phyloP scores from a whole-genome alignment of 2,113 vertebrate species.

The Anhinga anhinga region DNA sequence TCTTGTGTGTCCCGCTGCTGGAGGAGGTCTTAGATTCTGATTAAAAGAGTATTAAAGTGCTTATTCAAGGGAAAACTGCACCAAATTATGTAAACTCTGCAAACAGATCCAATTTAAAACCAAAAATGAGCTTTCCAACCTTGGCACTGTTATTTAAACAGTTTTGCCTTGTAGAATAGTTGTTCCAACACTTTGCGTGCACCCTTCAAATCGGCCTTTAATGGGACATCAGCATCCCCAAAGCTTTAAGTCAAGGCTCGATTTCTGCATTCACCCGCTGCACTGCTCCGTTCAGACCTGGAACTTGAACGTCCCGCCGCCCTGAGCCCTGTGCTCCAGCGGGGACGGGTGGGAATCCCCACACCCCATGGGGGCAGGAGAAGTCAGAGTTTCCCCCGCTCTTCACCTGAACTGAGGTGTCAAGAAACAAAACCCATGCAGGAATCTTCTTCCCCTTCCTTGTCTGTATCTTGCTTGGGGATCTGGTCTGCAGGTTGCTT shows the following conservation, averaged over 20 bases:
- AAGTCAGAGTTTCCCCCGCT: neutral
- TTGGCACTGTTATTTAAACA: neutral
- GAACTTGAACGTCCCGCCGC: accelerated
- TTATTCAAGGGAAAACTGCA: neutral
- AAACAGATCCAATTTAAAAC: neutral
- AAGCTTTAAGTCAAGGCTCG: neutral
- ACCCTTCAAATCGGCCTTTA: neutral
- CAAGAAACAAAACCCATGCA: accelerated
- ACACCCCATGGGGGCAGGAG: neutral
- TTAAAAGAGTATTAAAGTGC: neutral
- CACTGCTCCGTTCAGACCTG: neutral
- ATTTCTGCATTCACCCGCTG: neutral
- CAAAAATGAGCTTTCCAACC: neutral
- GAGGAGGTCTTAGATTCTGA: neutral
- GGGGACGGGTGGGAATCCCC: neutral
- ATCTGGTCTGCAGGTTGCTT: no score
- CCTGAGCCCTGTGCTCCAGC: neutral
- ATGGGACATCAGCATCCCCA: neutral
- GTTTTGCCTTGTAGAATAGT: neutral
- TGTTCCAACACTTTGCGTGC: neutral
- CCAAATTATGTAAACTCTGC: neutral
- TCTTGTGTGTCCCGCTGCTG: neutral
- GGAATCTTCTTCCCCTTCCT: neutral
- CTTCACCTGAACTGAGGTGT: neutral
- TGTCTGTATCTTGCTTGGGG: accelerated